These are phyloP conservation scores for Tolypeutes matacus DNA, from an alignment of 2,797 vertebrate genomes.

Conservation along the genomic window DNA sequence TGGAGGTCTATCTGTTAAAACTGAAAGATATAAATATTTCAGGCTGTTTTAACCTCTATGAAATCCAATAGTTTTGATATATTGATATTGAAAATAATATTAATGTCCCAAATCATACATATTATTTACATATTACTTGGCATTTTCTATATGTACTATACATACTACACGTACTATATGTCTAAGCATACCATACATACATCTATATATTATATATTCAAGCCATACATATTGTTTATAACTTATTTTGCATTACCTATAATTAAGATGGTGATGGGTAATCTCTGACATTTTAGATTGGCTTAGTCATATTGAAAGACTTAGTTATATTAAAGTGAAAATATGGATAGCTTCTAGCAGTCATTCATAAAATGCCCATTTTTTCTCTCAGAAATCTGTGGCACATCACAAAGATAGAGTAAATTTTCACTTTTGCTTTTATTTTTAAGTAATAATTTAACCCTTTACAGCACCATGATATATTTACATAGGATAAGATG, in stretches of 20 bases:
- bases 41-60: conserved; percentile 51
- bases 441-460: not conserved
- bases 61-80: not conserved
- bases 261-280: conserved; percentile 9
- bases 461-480: not conserved
- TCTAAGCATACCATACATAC: not conserved
- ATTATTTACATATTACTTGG: not conserved
- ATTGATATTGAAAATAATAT: not conserved
- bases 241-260: not conserved
- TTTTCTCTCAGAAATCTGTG: not conserved
- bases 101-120: not conserved
- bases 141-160: not conserved
- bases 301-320: not conserved
- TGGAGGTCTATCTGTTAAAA: conserved; percentile 97
- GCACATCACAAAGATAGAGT: not conserved
- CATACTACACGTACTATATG: not conserved
- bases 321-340: conserved; percentile 43
- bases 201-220: not conserved
- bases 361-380: not conserved
- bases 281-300: conserved; percentile 48
- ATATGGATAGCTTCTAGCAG: not conserved
- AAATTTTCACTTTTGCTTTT: not conserved
- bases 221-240: not conserved
- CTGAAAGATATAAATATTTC: conserved; percentile 86
- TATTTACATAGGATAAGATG: not conserved